Percentiles rank a stretch among this genome's conserved stretches.
Evolutionary conservation across 2,888 invertebrate species (phyloP).

Genomic region (Melanargia galathea): DNA sequence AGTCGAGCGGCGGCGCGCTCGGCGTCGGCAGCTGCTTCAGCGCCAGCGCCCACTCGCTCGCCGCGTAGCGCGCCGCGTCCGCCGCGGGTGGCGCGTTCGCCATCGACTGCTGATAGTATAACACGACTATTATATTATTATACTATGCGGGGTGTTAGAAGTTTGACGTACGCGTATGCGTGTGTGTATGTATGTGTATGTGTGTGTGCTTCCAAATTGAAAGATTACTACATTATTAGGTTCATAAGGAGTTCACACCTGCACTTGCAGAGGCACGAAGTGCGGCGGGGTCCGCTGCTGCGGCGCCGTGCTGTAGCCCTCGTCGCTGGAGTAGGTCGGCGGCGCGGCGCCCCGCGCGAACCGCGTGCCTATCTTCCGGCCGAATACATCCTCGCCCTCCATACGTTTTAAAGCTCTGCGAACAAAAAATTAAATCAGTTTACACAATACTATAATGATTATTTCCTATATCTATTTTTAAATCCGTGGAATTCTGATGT

Average conservation of each 20-base stretch:
- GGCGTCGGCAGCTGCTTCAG: constrained; percentile 67
- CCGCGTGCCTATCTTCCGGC: constrained; percentile 84
- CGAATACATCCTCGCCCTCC: constrained; percentile 92
- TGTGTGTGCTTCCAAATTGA: too few relatives aligned
- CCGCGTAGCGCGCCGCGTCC: constrained; percentile 35
- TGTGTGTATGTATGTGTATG: too few relatives aligned
- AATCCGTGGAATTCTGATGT: too few relatives aligned
- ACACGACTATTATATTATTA: too few relatives aligned
- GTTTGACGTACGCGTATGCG: too few relatives aligned
- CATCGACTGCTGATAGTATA: background rate
- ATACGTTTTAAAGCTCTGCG: constrained; percentile 90
- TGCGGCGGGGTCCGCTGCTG: constrained; percentile 33
- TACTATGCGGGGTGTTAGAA: too few relatives aligned
- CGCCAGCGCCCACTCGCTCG: constrained; percentile 67
- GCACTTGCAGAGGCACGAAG: constrained; percentile 20
- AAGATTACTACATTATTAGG: too few relatives aligned
- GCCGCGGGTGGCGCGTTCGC: background rate
- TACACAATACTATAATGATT: too few relatives aligned
- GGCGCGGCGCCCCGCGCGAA: constrained; percentile 56
- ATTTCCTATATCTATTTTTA: too few relatives aligned
- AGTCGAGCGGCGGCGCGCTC: constrained; percentile 65
- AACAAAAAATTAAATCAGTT: too few relatives aligned
- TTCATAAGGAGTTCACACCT: too few relatives aligned
- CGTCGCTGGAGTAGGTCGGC: constrained; percentile 76
- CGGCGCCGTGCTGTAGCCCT: constrained; percentile 73